Conservation (phyloP, 2,113 vertebrate genomes). For the Acanthisitta chloris region DNA sequence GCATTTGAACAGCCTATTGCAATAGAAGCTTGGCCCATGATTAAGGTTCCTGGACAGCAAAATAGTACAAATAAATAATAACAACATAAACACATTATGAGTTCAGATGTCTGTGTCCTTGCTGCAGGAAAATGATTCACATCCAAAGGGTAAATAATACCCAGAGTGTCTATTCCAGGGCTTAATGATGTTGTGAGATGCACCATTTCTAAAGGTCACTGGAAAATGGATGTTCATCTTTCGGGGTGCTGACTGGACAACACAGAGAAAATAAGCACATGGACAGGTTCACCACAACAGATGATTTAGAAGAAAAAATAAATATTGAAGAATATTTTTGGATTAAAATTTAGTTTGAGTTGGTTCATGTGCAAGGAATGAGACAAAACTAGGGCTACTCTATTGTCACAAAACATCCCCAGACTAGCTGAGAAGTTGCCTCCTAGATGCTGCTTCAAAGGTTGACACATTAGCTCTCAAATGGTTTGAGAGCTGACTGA, state of each 20-base stretch:
- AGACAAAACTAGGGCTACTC: neutral
- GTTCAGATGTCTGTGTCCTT: neutral
- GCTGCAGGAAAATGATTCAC: neutral
- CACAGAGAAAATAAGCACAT: neutral
- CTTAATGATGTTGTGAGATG: neutral
- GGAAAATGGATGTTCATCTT: neutral
- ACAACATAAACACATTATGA: neutral
- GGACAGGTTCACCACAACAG: neutral
- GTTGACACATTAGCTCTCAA: neutral
- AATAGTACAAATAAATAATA: neutral
- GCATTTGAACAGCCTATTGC: neutral
- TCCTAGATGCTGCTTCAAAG: neutral
- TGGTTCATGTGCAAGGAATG: neutral
- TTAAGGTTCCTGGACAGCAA: neutral
- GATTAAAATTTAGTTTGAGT: neutral
- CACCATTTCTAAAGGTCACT: neutral
- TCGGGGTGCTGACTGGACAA: neutral
- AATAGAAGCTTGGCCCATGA: neutral
- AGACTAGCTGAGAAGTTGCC: neutral
- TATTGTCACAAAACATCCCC: neutral
- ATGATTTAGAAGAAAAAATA: neutral
- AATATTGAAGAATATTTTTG: neutral
- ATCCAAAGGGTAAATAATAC: neutral
- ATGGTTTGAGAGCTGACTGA: neutral
- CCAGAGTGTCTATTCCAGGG: neutral